phyloP scores from a whole-genome alignment of 2,797 vertebrate genomes.

The Ctenochaetus hawaiiensis region DNA sequence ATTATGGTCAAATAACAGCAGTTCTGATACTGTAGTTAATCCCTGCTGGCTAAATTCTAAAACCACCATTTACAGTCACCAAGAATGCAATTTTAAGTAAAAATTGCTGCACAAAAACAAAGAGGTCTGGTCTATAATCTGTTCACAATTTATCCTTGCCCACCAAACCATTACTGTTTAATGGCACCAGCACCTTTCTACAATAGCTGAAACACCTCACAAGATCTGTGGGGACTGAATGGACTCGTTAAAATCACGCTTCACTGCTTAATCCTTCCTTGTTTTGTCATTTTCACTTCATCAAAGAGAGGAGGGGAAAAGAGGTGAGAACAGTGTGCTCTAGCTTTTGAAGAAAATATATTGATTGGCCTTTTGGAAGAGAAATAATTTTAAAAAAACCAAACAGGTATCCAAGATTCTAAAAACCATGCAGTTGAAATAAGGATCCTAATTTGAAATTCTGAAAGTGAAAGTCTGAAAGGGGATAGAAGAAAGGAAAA shows the following conservation, averaged over 20 bases:
- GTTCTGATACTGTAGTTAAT: background rate
- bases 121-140: conserved; percentile 10
- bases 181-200: conserved; percentile 38
- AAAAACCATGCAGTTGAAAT: background rate
- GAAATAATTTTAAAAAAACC: background rate
- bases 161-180: conserved; percentile 37
- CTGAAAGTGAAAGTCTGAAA: background rate
- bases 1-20: background rate
- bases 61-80: background rate
- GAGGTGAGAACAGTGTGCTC: conserved; percentile 10
- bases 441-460: background rate
- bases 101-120: conserved; percentile 13
- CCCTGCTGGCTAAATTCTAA: background rate
- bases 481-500: background rate
- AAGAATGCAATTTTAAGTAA: background rate
- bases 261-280: conserved; percentile 70
- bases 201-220: conserved; percentile 57
- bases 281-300: conserved; percentile 74
- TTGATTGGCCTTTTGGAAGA: conserved; percentile 31
- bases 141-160: conserved; percentile 19
- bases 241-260: conserved; percentile 80
- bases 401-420: background rate
- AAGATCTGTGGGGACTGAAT: conserved; percentile 55
- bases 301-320: conserved; percentile 39
- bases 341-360: conserved; percentile 37